These are phyloP conservation scores for Corvus cornix DNA, from an alignment of 2,113 vertebrate genomes.

Conservation along the genomic window DNA sequence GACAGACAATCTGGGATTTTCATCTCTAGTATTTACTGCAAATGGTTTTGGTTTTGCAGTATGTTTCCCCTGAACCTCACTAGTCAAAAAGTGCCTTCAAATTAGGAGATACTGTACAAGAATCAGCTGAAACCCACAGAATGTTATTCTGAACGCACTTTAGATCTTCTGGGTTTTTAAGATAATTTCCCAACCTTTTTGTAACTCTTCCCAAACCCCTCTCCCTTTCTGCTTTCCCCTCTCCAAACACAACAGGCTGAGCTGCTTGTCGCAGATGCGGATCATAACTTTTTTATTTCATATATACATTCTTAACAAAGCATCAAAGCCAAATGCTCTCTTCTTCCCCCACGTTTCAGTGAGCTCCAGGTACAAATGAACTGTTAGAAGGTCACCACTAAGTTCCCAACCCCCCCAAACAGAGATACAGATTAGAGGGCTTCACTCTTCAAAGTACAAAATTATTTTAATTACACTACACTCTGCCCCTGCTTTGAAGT, in stretches of 20 bases:
- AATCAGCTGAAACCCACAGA: not conserved
- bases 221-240: not conserved
- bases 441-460: slow-evolving; percentile 55
- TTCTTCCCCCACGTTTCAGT: not conserved
- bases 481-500: not conserved
- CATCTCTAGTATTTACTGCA: not conserved
- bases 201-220: not conserved
- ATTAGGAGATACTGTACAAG: not conserved
- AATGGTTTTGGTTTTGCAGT: not conserved
- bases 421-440: slow-evolving; percentile 15
- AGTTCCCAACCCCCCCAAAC: not conserved
- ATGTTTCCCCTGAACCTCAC: not conserved
- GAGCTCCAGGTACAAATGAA: slow-evolving; percentile 14
- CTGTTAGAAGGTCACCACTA: not conserved
- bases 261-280: not conserved
- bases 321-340: slow-evolving; percentile 23
- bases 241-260: not conserved
- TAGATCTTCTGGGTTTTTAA: not conserved
- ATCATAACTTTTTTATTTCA: slow-evolving; percentile 37
- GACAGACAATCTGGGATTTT: not conserved
- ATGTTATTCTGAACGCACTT: not conserved
- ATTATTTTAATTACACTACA: slow-evolving; percentile 57
- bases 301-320: slow-evolving; percentile 53
- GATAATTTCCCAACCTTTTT: not conserved
- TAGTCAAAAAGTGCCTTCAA: not conserved